Conservation (phyloP, 2,888 invertebrate species). For the Acanthoscelides obtectus region DNA sequence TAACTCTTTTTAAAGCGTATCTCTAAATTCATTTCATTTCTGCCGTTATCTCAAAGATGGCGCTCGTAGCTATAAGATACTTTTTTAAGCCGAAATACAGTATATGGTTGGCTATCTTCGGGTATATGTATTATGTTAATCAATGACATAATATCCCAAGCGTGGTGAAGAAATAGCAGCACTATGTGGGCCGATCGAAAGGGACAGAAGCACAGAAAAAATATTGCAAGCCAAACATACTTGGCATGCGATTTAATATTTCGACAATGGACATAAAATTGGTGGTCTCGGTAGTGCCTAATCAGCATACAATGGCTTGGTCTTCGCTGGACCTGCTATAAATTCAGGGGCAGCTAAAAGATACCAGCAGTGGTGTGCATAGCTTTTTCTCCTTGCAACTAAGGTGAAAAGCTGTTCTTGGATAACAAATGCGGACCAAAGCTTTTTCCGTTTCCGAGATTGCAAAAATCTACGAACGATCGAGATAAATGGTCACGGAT, state of each 20-base stretch:
- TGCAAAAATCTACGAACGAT: too few species aligned
- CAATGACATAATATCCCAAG: background rate
- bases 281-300: slow-evolving; percentile 24
- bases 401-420: too few species aligned
- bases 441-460: too few species aligned
- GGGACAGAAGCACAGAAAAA: background rate
- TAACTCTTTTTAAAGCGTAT: too few species aligned
- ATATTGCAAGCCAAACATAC: slow-evolving; percentile 13
- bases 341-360: slow-evolving; percentile 13
- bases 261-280: slow-evolving; percentile 25
- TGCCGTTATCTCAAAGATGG: too few species aligned
- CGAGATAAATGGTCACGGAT: too few species aligned
- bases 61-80: too few species aligned
- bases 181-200: background rate
- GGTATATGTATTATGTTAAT: too few species aligned
- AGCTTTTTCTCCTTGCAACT: background rate
- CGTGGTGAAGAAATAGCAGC: background rate
- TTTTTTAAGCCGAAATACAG: too few species aligned
- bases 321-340: slow-evolving; percentile 17
- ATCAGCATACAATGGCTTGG: slow-evolving; percentile 30
- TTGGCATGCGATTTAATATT: slow-evolving; percentile 23
- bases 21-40: too few species aligned
- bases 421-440: too few species aligned
- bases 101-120: too few species aligned
- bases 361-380: slow-evolving; percentile 9